Evolutionary conservation across 2,888 invertebrate genomes (phyloP).

Genomic region (Rhagium mordax): DNA sequence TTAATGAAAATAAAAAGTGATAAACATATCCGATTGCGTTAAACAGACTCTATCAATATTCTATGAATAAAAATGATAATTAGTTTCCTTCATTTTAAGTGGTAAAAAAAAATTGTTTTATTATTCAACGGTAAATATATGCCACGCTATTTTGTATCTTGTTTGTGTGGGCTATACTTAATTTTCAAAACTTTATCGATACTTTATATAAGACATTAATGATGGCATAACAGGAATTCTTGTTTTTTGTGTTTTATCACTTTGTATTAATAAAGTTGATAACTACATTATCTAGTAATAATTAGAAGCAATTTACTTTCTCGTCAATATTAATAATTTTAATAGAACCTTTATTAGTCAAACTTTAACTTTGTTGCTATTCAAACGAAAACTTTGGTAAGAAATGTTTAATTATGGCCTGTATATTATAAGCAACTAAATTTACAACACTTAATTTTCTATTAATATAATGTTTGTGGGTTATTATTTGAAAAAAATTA

Average conservation of each 20-base stretch:
- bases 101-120: too few species aligned
- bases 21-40: too few species aligned
- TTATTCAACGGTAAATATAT: too few species aligned
- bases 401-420: background rate
- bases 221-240: background rate
- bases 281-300: background rate
- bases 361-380: background rate
- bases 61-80: too few species aligned
- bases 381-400: background rate
- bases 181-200: background rate
- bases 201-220: background rate
- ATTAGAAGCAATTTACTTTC: background rate
- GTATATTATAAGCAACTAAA: background rate
- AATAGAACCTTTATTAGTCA: background rate
- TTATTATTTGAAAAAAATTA: too few species aligned
- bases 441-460: background rate
- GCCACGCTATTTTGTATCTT: too few species aligned
- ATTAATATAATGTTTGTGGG: too few species aligned
- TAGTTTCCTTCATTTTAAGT: too few species aligned
- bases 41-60: too few species aligned
- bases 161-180: background rate
- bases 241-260: background rate
- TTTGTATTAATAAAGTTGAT: background rate
- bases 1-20: too few species aligned
- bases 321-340: background rate